Evolutionary conservation across 2,113 vertebrate genomes (phyloP).

Genomic region (Equus quagga): DNA sequence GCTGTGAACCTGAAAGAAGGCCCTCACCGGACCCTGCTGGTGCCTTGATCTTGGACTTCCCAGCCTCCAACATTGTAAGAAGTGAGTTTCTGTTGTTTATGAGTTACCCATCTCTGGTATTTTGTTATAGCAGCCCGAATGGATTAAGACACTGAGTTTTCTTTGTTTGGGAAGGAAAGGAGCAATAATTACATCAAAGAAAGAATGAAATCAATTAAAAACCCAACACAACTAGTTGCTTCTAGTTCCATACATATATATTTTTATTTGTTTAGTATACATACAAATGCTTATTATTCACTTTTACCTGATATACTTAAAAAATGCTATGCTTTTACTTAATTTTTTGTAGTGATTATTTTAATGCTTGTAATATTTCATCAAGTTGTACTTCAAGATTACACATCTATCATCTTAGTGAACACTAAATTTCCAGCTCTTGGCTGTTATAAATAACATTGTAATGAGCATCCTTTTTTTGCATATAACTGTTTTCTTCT

Average conservation of each 20-base stretch:
- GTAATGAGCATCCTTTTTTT: neutral
- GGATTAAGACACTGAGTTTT: neutral
- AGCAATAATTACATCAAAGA: constrained; percentile 28
- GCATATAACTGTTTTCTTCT: neutral
- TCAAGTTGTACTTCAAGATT: neutral
- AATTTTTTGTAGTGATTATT: constrained; percentile 25
- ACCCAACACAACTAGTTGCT: neutral
- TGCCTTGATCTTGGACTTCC: neutral
- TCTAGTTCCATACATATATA: neutral
- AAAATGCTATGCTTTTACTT: neutral
- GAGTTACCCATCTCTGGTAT: neutral
- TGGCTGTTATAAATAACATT: neutral
- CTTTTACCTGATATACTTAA: neutral
- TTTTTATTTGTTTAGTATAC: constrained; percentile 28
- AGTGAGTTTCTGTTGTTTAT: neutral
- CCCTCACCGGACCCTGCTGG: neutral
- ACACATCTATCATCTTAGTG: neutral
- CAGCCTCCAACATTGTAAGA: neutral
- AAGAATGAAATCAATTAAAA: neutral
- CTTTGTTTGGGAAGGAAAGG: neutral
- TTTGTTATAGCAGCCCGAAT: neutral
- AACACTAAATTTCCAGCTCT: neutral
- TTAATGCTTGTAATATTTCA: constrained; percentile 9
- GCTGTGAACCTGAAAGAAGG: neutral
- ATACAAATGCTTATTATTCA: constrained; percentile 6